These are phyloP conservation scores for Adrianichthys oophorus DNA, from an alignment of 2,797 vertebrate genomes.

Conservation along the genomic window DNA sequence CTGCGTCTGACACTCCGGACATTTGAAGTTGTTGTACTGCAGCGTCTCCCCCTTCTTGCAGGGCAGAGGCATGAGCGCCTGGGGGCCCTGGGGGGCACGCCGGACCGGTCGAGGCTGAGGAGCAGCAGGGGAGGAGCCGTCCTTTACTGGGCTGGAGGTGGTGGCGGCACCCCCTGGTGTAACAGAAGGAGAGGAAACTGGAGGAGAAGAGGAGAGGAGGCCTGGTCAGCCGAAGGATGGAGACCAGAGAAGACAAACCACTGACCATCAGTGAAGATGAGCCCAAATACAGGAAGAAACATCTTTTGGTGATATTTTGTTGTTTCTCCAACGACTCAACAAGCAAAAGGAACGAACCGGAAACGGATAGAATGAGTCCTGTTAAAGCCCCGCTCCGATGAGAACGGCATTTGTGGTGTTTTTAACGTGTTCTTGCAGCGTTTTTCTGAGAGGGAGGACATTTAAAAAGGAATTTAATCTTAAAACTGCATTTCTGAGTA, in stretches of 20 bases:
- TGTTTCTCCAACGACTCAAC: background rate
- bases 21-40: slow-evolving; percentile 86
- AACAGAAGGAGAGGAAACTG: slow-evolving; percentile 72
- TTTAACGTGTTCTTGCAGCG: too few relatives aligned
- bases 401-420: too few relatives aligned
- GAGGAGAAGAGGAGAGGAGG: slow-evolving; percentile 72
- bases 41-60: slow-evolving; percentile 75
- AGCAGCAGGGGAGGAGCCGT: slow-evolving; percentile 53
- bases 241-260: slow-evolving; percentile 33
- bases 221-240: slow-evolving; percentile 56
- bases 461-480: too few relatives aligned
- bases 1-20: slow-evolving; percentile 90
- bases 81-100: slow-evolving; percentile 73
- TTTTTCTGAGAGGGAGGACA: too few relatives aligned
- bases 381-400: too few relatives aligned
- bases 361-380: background rate
- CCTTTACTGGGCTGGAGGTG: slow-evolving; percentile 73
- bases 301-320: too few relatives aligned
- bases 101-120: slow-evolving; percentile 70
- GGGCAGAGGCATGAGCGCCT: slow-evolving; percentile 81
- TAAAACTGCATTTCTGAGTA: too few relatives aligned
- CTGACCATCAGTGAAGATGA: slow-evolving; percentile 9
- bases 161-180: slow-evolving; percentile 51
- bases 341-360: too few relatives aligned
- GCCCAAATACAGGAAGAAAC: background rate